Conservation (phyloP, 2,797 vertebrate species). For the Xerus rutilus region DNA sequence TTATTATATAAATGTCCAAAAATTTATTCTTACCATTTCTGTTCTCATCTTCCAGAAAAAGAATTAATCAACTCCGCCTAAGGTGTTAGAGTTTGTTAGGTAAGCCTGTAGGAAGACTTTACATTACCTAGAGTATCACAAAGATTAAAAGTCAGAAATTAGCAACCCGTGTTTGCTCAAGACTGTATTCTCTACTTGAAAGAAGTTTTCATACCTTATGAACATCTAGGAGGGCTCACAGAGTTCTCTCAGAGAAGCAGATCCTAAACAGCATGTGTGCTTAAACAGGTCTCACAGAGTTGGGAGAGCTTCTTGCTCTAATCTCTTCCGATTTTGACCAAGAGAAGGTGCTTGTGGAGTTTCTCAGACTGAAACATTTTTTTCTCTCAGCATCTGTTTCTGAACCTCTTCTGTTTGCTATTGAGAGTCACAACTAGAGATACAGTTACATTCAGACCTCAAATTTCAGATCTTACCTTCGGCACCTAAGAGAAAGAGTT, state of each 20-base stretch:
- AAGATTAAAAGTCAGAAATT: not conserved
- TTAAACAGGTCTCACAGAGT: not conserved
- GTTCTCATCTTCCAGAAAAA: conserved; percentile 6
- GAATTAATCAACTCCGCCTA: not conserved
- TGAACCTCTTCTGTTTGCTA: not conserved
- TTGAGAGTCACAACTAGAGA: not conserved
- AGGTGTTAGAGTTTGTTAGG: conserved; percentile 38
- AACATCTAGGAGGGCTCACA: not conserved
- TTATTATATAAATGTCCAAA: not conserved
- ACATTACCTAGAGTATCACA: not conserved
- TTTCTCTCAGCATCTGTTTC: not conserved
- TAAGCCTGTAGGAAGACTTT: not conserved
- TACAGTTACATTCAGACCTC: not conserved
- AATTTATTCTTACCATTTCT: not conserved
- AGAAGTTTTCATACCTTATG: not conserved
- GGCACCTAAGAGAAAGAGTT: not conserved
- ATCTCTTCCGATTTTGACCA: not conserved
- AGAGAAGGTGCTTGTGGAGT: not conserved
- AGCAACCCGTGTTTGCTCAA: not conserved
- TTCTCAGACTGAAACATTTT: not conserved
- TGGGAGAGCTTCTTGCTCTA: not conserved
- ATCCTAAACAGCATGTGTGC: not conserved
- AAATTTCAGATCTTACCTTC: not conserved
- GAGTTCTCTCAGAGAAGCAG: not conserved
- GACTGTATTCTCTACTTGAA: not conserved